A percentile compares a stretch with the other conserved stretches of the same genome.
phyloP scores from a whole-genome alignment of 2,797 vertebrate genomes.

The Bovichtus variegatus region DNA sequence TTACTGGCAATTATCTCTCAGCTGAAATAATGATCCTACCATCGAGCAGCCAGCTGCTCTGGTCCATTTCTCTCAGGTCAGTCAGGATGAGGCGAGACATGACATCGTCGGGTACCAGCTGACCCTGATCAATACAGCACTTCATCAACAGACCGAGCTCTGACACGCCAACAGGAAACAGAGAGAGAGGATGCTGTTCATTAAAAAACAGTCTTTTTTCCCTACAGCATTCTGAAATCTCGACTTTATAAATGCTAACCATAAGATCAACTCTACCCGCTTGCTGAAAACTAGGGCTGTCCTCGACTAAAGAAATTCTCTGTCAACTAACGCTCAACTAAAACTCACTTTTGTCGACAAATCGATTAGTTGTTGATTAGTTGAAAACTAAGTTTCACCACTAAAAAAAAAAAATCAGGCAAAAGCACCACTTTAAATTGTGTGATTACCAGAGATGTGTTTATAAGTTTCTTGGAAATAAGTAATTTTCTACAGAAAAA shows the following conservation, averaged over 20 bases:
- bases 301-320: no score
- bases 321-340: no score
- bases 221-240: not conserved
- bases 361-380: no score
- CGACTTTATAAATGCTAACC: not conserved
- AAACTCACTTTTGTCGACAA: no score
- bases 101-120: slow-evolving; percentile 94
- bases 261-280: not conserved
- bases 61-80: slow-evolving; percentile 86
- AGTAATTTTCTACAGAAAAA: not conserved
- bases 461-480: no score
- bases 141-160: slow-evolving; percentile 95
- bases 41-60: slow-evolving; percentile 92
- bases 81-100: slow-evolving; percentile 92
- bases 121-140: slow-evolving; percentile 94
- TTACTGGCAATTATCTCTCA: not conserved
- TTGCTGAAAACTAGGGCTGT: not conserved
- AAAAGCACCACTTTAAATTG: no score
- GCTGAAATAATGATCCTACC: slow-evolving; percentile 78
- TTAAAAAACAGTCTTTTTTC: not conserved
- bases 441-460: no score
- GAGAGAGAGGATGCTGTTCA: not conserved
- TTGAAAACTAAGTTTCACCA: no score
- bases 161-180: slow-evolving; percentile 58
- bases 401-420: no score